Evolutionary conservation across 2,113 vertebrate species (phyloP).

Genomic region (Scomber scombrus): DNA sequence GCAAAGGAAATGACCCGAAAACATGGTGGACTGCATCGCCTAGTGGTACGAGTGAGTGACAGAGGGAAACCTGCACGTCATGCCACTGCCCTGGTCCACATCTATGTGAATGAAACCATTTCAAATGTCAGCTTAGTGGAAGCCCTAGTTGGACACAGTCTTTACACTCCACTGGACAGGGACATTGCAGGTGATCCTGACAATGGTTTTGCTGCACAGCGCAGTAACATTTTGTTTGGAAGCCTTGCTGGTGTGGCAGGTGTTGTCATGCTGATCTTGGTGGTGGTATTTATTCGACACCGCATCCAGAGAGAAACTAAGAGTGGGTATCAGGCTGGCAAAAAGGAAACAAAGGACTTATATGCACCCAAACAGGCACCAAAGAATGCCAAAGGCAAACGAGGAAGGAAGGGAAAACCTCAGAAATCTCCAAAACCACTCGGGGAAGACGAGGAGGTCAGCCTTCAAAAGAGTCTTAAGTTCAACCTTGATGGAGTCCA

Average conservation of each 20-base stretch:
- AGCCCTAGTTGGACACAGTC: conserved; percentile 94
- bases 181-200: conserved; percentile 98
- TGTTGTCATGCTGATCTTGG: conserved; percentile 92
- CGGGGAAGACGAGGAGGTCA: conserved; percentile 90
- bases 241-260: conserved; percentile 96
- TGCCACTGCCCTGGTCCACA: conserved; percentile 94
- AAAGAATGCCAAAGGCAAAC: conserved; percentile 93
- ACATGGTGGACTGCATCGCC: conserved; percentile 94
- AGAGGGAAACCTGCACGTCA: conserved; percentile 93
- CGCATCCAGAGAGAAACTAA: conserved; percentile 96
- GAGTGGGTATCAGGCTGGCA: conserved; percentile 98
- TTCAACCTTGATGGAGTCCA: conserved; percentile 96
- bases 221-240: conserved; percentile 96
- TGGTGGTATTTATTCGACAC: conserved; percentile 93
- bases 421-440: conserved; percentile 93
- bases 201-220: conserved; percentile 92
- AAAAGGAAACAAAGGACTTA: conserved; percentile 99
- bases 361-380: conserved; percentile 94
- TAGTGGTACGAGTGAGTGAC: conserved; percentile 96
- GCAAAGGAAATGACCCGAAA: conserved; percentile 95
- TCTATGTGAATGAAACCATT: conserved; percentile 97
- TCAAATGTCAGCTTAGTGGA: conserved; percentile 94
- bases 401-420: conserved; percentile 94
- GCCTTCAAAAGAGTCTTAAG: conserved; percentile 96
- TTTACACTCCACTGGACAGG: conserved; percentile 95